A percentile compares a stretch with the other conserved stretches of the same genome.
These are phyloP conservation scores for Pantherophis alleghaniensis DNA, from an alignment of 2,797 vertebrate species.

Conservation along the genomic window DNA sequence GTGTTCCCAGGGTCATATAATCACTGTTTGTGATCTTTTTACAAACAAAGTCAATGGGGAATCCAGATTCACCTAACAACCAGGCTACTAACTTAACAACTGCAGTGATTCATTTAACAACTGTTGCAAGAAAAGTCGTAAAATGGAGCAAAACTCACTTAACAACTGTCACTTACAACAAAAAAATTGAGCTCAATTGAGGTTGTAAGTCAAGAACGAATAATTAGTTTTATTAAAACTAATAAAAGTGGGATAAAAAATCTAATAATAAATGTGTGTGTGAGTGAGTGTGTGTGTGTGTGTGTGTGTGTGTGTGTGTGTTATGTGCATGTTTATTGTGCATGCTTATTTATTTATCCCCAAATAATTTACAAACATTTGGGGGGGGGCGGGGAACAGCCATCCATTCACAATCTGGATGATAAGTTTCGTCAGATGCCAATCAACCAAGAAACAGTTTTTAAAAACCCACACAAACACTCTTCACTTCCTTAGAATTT, in stretches of 20 bases:
- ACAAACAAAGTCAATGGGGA: background rate
- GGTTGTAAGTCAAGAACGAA: background rate
- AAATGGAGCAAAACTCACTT: background rate
- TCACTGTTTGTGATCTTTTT: background rate
- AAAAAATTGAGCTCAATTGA: background rate
- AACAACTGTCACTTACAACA: background rate
- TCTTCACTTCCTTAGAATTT: background rate
- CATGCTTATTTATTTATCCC: background rate
- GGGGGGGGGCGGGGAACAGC: background rate
- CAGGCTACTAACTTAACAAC: background rate
- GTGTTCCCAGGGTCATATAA: background rate
- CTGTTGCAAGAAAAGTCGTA: background rate
- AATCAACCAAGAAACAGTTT: background rate
- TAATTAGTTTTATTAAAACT: background rate
- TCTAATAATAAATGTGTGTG: background rate
- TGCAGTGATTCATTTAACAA: background rate
- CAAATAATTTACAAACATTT: background rate
- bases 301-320: background rate
- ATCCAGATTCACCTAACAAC: background rate
- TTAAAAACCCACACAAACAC: background rate
- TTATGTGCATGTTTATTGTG: background rate
- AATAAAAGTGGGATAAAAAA: background rate
- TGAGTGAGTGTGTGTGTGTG: background rate
- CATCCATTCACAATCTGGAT: background rate
- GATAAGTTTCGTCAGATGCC: background rate